Evolutionary conservation across 1,140 invertebrate species (phyloP).

Genomic region (Holotrichia oblita): DNA sequence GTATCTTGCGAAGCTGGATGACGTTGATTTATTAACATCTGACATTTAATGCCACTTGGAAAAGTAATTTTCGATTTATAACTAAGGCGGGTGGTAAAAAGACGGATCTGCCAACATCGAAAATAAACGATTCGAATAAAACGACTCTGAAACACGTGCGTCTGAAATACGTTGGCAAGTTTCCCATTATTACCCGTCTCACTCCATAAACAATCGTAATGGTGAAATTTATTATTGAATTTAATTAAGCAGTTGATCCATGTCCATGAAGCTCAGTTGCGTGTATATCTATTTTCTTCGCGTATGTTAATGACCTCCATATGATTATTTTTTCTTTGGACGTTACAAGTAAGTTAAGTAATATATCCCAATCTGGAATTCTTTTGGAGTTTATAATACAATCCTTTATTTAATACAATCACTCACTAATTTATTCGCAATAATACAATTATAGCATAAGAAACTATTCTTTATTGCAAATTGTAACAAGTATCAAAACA

Average conservation of each 20-base stretch:
- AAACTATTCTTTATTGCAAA: too few relatives aligned
- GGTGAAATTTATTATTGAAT: conserved; percentile 21
- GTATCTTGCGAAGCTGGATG: background rate
- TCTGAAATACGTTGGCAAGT: conserved; percentile 24
- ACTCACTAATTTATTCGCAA: too few relatives aligned
- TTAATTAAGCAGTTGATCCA: conserved; percentile 7
- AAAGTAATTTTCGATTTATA: conserved; percentile 30
- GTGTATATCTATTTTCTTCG: background rate
- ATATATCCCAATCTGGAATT: too few relatives aligned
- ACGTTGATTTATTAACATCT: conserved; percentile 26
- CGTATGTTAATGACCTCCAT: conserved; percentile 2
- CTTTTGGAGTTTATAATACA: too few relatives aligned
- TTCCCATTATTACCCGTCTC: conserved; percentile 36
- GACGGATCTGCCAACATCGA: conserved; percentile 20
- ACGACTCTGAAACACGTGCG: conserved; percentile 35
- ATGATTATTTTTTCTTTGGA: background rate
- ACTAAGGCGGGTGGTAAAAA: conserved; percentile 15
- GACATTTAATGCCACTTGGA: conserved; percentile 35
- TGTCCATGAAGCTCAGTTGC: background rate
- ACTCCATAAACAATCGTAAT: conserved; percentile 39
- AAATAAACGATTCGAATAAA: conserved; percentile 38
- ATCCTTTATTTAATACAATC: too few relatives aligned
- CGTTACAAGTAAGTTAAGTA: too few relatives aligned
- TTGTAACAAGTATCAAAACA: too few relatives aligned
- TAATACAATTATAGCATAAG: too few relatives aligned